These are phyloP conservation scores for Carcharodon carcharias DNA, from an alignment of 2,797 vertebrate genomes.

Conservation along the genomic window DNA sequence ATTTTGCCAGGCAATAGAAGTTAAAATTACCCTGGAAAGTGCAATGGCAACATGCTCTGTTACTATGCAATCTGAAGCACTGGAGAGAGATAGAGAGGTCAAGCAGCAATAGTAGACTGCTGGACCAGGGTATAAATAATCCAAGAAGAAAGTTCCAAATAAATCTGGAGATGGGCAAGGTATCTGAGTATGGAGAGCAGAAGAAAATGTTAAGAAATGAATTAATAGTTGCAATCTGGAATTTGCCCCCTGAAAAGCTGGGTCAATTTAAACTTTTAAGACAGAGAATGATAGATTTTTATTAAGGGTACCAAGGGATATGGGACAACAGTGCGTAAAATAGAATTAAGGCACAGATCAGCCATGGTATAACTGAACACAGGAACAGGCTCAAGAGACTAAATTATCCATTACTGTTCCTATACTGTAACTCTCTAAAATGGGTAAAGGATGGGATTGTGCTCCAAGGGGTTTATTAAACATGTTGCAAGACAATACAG, in stretches of 20 bases:
- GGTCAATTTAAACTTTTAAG: background rate
- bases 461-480: background rate
- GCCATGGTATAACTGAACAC: background rate
- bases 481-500: background rate
- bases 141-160: background rate
- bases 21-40: background rate
- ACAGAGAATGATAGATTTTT: background rate
- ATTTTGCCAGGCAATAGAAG: background rate
- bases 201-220: background rate
- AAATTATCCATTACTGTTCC: background rate
- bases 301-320: background rate
- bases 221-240: background rate
- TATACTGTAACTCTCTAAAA: background rate
- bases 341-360: background rate
- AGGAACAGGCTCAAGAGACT: background rate
- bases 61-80: background rate
- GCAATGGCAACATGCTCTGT: background rate
- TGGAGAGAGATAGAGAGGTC: background rate
- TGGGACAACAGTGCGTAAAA: background rate
- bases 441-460: background rate
- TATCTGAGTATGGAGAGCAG: background rate
- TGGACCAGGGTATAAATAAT: background rate
- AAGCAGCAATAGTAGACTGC: background rate
- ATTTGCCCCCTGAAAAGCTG: no score
- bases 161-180: background rate